A percentile compares a stretch with the other conserved stretches of the same genome.
phyloP scores from a whole-genome alignment of 2,797 vertebrate genomes.

The Enteromius trimaculatus region DNA sequence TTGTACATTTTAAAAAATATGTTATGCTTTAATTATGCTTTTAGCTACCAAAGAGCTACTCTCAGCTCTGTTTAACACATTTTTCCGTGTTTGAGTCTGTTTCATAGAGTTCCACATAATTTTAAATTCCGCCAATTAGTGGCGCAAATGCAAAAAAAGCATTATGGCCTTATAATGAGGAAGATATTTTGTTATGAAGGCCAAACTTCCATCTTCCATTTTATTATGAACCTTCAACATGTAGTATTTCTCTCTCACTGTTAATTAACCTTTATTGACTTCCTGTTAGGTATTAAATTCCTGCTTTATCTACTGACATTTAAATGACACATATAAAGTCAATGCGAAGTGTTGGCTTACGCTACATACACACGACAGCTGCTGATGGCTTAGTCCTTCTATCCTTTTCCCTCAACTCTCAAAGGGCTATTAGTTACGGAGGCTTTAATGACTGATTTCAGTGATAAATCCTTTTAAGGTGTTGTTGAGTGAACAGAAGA shows the following conservation, averaged over 20 bases:
- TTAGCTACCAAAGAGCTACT: background rate
- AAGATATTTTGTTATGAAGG: conserved; percentile 33
- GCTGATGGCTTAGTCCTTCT: conserved; percentile 48
- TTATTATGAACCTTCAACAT: conserved; percentile 58
- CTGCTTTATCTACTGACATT: conserved; percentile 74
- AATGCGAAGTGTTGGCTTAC: conserved; percentile 61
- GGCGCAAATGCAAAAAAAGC: background rate
- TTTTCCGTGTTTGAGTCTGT: background rate
- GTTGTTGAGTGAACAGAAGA: background rate
- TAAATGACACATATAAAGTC: conserved; percentile 73
- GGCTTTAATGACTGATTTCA: conserved; percentile 41
- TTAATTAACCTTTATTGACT: conserved; percentile 83
- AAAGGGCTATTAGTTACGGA: conserved; percentile 4
- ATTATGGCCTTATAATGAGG: background rate
- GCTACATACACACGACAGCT: conserved; percentile 43
- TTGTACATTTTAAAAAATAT: background rate
- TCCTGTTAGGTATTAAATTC: conserved; percentile 71
- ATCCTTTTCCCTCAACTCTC: conserved; percentile 12
- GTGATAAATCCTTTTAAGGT: conserved; percentile 33
- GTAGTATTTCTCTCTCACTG: conserved; percentile 68
- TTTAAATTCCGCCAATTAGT: background rate
- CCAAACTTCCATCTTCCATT: conserved; percentile 54
- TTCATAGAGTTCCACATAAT: background rate
- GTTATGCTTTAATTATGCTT: background rate
- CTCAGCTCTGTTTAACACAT: background rate